Conservation (phyloP, 1,140 invertebrate species). For the Littorina saxatilis region DNA sequence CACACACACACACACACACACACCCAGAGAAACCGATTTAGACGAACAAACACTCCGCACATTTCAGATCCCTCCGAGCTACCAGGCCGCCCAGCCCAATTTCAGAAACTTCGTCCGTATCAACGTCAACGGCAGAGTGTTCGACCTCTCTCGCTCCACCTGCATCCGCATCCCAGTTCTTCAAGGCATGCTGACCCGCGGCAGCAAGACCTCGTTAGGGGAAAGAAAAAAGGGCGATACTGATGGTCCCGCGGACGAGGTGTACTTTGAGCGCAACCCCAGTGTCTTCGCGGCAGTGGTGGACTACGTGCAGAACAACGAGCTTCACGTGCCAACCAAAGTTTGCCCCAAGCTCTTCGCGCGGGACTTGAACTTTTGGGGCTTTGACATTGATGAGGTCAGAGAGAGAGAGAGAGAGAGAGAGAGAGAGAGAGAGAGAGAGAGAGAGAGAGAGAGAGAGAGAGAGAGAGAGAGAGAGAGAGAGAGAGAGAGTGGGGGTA, state of each 20-base stretch:
- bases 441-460: background rate
- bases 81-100: no score
- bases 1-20: background rate
- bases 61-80: no score
- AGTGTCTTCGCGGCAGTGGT: slow-evolving; percentile 56
- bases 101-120: background rate
- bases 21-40: background rate
- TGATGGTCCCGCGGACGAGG: background rate
- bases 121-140: slow-evolving; percentile 4
- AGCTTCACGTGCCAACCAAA: slow-evolving; percentile 58
- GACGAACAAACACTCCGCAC: background rate
- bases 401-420: no score
- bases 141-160: slow-evolving; percentile 1
- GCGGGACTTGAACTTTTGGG: slow-evolving; percentile 65
- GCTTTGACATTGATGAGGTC: slow-evolving; percentile 40
- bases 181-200: background rate
- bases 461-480: background rate
- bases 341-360: slow-evolving; percentile 57
- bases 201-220: background rate
- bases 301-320: slow-evolving; percentile 55
- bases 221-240: background rate
- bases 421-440: background rate
- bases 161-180: slow-evolving; percentile 13
- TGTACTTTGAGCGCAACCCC: slow-evolving; percentile 43
- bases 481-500: no score